Conservation (phyloP, 2,888 invertebrate species). For the Ferrisia virgata region DNA sequence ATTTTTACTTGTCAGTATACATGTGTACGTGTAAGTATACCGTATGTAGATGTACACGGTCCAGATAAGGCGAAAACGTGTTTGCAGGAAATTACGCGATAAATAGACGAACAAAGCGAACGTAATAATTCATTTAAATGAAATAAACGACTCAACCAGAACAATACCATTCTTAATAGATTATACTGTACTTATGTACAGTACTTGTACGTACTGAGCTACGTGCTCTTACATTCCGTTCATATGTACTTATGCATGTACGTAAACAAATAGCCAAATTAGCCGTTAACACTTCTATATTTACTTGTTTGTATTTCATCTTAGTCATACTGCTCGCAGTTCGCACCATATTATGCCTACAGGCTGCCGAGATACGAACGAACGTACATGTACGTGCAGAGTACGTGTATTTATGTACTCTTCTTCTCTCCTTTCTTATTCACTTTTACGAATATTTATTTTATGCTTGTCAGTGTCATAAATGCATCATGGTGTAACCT, state of each 20-base stretch:
- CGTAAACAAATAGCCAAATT: conserved; percentile 7
- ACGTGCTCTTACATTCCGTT: neutral
- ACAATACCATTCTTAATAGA: neutral
- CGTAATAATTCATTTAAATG: neutral
- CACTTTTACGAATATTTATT: neutral
- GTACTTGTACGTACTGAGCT: neutral
- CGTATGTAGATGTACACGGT: too few species aligned
- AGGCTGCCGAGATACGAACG: neutral
- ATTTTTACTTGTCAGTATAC: neutral
- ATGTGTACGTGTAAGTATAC: too few species aligned
- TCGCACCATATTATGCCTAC: neutral
- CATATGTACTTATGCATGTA: neutral
- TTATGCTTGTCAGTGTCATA: neutral
- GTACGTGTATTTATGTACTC: neutral
- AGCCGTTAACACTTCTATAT: neutral
- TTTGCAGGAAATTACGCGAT: neutral
- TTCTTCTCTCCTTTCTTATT: neutral
- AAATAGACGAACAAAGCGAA: conserved; percentile 2
- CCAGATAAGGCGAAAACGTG: neutral
- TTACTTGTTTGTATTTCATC: neutral
- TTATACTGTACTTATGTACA: neutral
- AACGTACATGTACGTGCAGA: too few species aligned
- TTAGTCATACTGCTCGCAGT: neutral
- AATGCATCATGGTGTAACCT: neutral
- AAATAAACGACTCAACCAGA: neutral